Evolutionary conservation across 2,888 invertebrate genomes (phyloP).

Genomic region (Tachina lurida): DNA sequence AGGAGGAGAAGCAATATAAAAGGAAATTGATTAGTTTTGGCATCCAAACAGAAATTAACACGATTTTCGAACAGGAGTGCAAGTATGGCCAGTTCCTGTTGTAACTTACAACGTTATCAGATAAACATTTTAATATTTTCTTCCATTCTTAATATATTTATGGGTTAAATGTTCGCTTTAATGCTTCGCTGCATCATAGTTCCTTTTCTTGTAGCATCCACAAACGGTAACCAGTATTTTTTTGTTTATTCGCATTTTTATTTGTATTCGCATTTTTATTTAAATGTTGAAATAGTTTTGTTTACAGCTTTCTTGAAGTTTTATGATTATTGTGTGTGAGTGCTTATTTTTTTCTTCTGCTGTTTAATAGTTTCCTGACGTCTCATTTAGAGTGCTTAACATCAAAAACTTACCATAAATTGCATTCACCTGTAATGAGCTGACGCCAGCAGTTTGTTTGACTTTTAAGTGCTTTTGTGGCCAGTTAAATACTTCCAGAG

Average conservation of each 20-base stretch:
- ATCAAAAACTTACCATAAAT: slow-evolving; percentile 73
- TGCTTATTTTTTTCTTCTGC: background rate
- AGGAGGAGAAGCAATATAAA: slow-evolving; percentile 11
- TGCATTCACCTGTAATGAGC: slow-evolving; percentile 80
- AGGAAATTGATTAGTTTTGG: slow-evolving; percentile 60
- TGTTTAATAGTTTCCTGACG: slow-evolving; percentile 15
- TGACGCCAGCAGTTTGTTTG: slow-evolving; percentile 75
- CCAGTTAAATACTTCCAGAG: slow-evolving; percentile 31
- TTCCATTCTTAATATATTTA: slow-evolving; percentile 77
- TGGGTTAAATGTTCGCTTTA: slow-evolving; percentile 82
- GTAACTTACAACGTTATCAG: slow-evolving; percentile 36
- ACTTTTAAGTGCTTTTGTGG: slow-evolving; percentile 38
- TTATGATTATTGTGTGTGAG: slow-evolving; percentile 31
- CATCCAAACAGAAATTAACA: slow-evolving; percentile 59
- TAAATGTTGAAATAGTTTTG: slow-evolving; percentile 14
- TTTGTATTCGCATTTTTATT: slow-evolving; percentile 9
- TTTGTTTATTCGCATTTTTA: background rate
- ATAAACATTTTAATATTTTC: slow-evolving; percentile 70
- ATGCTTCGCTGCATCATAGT: slow-evolving; percentile 78
- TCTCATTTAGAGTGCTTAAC: slow-evolving; percentile 37
- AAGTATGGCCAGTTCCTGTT: slow-evolving; percentile 42
- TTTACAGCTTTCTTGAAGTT: slow-evolving; percentile 30
- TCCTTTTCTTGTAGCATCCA: slow-evolving; percentile 61
- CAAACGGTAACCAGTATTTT: slow-evolving; percentile 42
- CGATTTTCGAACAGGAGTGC: slow-evolving; percentile 38